These are phyloP conservation scores for Diarsia dahlii DNA, from an alignment of 2,888 invertebrate genomes.

Conservation along the genomic window DNA sequence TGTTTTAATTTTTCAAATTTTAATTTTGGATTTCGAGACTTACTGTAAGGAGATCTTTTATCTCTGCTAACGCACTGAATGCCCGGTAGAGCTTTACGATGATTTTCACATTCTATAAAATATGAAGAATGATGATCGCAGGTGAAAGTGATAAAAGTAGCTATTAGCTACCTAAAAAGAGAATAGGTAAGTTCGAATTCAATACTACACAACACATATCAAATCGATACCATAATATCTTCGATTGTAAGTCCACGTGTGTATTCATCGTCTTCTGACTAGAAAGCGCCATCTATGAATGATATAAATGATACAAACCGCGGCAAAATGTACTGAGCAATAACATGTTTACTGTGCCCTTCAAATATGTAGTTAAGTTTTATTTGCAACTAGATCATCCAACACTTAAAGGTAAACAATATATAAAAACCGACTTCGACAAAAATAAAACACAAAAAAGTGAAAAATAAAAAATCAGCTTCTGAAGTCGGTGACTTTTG, in stretches of 20 bases:
- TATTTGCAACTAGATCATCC: background rate
- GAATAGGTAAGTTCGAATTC: background rate
- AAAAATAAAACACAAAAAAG: no score
- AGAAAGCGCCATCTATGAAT: conserved; percentile 7
- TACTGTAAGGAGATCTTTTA: background rate
- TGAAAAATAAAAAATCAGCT: no score
- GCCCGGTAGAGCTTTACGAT: no score
- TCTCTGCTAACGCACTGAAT: background rate
- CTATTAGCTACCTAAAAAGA: background rate
- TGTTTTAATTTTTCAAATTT: conserved; percentile 12
- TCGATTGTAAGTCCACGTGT: background rate
- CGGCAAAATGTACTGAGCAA: conserved; percentile 6
- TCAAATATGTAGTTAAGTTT: background rate
- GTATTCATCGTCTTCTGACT: conserved; percentile 17
- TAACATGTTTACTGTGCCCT: background rate
- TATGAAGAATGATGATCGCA: no score
- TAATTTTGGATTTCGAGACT: conserved; percentile 9
- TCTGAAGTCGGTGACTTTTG: no score
- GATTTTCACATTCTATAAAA: background rate
- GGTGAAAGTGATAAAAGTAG: background rate
- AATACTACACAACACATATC: background rate
- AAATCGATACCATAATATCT: background rate
- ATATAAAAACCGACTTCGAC: no score
- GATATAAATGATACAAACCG: background rate
- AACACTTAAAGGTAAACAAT: background rate